Percentiles rank a stretch among this genome's conserved stretches.
These are phyloP conservation scores for Sebastes wilsoni DNA, from an alignment of 2,797 vertebrate genomes.

Conservation along the genomic window DNA sequence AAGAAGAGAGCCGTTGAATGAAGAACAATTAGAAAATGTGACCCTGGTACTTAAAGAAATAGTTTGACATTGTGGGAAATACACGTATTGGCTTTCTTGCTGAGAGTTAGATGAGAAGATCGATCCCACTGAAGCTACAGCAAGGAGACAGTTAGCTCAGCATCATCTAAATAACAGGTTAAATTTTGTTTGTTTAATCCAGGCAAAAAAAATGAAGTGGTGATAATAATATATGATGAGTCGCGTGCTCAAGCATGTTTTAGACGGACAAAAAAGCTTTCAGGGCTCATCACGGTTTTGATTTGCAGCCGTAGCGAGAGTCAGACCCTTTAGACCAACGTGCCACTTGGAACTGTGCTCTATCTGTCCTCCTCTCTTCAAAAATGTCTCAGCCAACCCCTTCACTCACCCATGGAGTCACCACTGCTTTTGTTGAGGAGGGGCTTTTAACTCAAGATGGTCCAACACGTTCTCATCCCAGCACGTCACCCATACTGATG, in stretches of 20 bases:
- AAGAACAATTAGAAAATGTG: not conserved
- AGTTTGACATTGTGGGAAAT: not conserved
- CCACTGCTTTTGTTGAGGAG: not conserved
- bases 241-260: not conserved
- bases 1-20: not conserved
- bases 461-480: too few relatives aligned
- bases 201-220: not conserved
- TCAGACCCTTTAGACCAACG: too few relatives aligned
- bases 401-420: not conserved
- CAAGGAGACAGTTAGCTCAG: not conserved
- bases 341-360: not conserved
- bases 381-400: not conserved
- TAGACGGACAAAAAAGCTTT: too few relatives aligned
- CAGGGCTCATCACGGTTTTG: too few relatives aligned
- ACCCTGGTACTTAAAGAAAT: not conserved
- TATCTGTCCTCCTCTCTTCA: too few relatives aligned
- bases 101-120: not conserved
- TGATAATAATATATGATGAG: not conserved
- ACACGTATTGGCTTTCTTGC: not conserved
- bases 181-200: not conserved
- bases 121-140: not conserved
- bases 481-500: too few relatives aligned
- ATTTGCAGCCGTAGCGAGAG: too few relatives aligned
- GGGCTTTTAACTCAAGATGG: not conserved
- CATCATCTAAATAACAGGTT: not conserved